These are phyloP conservation scores for Alsophila aescularia DNA, from an alignment of 2,888 invertebrate genomes.

Conservation along the genomic window DNA sequence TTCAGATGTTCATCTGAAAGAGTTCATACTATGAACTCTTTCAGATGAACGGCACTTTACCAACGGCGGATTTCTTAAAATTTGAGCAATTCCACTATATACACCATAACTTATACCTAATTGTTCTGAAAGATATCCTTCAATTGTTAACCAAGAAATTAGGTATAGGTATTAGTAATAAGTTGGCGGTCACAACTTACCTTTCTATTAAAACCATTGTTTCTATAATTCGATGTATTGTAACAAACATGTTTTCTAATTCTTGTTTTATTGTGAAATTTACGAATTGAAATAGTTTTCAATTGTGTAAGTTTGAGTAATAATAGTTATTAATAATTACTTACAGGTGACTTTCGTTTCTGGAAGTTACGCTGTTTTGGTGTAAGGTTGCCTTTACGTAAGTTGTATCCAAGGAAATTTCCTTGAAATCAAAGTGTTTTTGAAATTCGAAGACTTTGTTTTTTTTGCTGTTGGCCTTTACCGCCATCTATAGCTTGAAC, in stretches of 20 bases:
- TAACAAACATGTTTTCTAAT: slow-evolving; percentile 9
- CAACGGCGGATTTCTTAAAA: too few species aligned
- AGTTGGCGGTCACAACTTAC: not conserved
- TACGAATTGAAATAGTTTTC: slow-evolving; percentile 10
- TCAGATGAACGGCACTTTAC: too few species aligned
- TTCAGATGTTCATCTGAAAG: too few species aligned
- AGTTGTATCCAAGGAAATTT: too few species aligned
- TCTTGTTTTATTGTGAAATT: slow-evolving; percentile 8
- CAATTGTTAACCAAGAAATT: not conserved
- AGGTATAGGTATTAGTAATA: not conserved
- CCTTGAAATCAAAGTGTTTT: too few species aligned
- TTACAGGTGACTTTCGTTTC: not conserved
- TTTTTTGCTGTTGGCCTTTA: too few species aligned
- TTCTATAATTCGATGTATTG: not conserved
- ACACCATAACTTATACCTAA: too few species aligned
- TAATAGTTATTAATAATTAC: not conserved
- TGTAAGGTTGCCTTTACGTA: not conserved
- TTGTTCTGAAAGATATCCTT: not conserved
- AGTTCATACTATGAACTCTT: too few species aligned
- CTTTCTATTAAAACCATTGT: slow-evolving; percentile 9
- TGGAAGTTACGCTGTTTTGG: slow-evolving; percentile 1
- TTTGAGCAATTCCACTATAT: too few species aligned
- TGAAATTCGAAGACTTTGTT: too few species aligned
- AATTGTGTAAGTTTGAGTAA: slow-evolving; percentile 14
- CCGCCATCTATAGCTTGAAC: too few species aligned